Conservation (phyloP, 92 coral and sea anemone species). For the Phenganax marumi region DNA sequence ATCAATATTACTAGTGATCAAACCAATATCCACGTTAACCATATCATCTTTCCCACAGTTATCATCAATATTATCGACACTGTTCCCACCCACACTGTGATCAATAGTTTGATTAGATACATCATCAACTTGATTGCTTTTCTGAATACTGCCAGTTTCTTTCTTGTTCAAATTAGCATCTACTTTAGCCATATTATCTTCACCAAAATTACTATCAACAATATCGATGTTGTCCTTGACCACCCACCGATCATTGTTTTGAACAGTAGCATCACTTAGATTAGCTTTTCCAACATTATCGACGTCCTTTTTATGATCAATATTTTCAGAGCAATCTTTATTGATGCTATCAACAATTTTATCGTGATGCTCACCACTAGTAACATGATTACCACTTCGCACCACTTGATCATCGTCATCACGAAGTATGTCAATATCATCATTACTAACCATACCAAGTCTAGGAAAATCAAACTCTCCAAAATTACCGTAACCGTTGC, state of each 20-base stretch:
- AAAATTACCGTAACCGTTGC: neutral
- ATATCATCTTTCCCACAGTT: neutral
- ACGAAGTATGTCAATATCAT: neutral
- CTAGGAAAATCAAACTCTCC: neutral
- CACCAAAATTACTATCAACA: slow-evolving; percentile 4
- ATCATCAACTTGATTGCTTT: neutral
- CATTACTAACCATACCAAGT: neutral
- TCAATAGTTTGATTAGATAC: neutral
- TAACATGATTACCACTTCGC: neutral
- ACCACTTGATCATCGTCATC: neutral
- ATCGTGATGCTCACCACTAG: neutral
- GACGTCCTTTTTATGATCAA: neutral
- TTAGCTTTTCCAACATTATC: neutral
- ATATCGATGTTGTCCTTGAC: neutral
- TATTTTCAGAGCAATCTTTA: neutral
- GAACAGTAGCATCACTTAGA: neutral
- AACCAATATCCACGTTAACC: neutral
- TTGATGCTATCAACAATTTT: neutral
- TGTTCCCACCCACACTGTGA: neutral
- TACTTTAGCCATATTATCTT: neutral
- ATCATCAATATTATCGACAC: neutral
- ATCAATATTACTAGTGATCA: too few species aligned
- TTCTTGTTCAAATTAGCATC: too few species aligned
- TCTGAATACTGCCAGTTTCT: too few species aligned
- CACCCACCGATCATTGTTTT: neutral